Percentiles rank a stretch among this genome's conserved stretches.
phyloP scores from a whole-genome alignment of 2,888 invertebrate species.

The Agrochola litura region DNA sequence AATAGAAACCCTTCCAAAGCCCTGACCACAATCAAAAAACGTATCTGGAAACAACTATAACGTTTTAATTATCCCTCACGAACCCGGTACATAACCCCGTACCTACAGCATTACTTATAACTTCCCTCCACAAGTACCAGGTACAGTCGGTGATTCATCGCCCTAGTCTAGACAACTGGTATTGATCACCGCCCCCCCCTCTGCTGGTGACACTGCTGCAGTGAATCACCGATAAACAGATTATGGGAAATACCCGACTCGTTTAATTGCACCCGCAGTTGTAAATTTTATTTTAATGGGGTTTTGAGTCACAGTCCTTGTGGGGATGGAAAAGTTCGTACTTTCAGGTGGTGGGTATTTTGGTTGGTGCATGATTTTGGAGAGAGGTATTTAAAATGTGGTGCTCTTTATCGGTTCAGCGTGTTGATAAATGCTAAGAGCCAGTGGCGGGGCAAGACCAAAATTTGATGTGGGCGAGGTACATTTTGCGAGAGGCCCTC shows the following conservation, averaged over 20 bases:
- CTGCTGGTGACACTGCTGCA: slow-evolving; percentile 53
- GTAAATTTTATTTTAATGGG: slow-evolving; percentile 58
- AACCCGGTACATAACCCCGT: slow-evolving; percentile 1
- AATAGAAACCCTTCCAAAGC: neutral
- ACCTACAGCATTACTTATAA: slow-evolving; percentile 39
- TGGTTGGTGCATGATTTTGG: neutral
- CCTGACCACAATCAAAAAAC: neutral
- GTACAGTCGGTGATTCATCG: slow-evolving; percentile 25
- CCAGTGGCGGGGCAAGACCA: too few species aligned
- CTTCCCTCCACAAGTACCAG: slow-evolving; percentile 9
- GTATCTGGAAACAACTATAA: neutral
- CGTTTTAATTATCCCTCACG: neutral
- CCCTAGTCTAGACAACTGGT: slow-evolving; percentile 64
- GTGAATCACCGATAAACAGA: slow-evolving; percentile 65
- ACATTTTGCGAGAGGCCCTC: too few species aligned
- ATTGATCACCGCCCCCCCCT: slow-evolving; percentile 57
- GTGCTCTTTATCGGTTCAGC: neutral
- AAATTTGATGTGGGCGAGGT: too few species aligned
- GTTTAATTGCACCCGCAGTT: slow-evolving; percentile 60
- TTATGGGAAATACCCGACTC: slow-evolving; percentile 57
- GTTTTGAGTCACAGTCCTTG: slow-evolving; percentile 28
- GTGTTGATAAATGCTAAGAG: neutral
- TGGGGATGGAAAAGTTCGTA: slow-evolving; percentile 6
- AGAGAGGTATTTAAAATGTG: neutral
- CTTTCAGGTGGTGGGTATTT: neutral